phyloP scores from a whole-genome alignment of 2,888 invertebrate species.

The Blomia tropicalis region DNA sequence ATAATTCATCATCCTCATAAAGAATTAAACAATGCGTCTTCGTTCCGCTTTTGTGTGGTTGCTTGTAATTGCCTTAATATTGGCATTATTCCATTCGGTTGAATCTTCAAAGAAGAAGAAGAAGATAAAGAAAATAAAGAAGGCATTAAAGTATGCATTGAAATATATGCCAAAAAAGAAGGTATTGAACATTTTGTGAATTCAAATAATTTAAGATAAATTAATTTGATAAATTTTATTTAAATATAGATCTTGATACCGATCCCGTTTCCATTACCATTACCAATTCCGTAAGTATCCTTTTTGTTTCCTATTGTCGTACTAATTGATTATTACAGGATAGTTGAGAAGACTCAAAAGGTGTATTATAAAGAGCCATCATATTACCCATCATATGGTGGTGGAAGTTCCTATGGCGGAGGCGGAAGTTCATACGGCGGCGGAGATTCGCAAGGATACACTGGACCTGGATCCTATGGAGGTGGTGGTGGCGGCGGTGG shows the following conservation, averaged over 20 bases:
- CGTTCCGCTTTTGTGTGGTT: background rate
- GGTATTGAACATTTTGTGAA: no score
- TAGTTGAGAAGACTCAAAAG: background rate
- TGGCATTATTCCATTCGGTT: background rate
- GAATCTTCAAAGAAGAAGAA: background rate
- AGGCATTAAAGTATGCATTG: background rate
- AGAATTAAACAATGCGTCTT: conserved; percentile 15
- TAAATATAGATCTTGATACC: conserved; percentile 2
- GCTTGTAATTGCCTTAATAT: background rate
- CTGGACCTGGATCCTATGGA: background rate
- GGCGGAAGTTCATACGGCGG: background rate
- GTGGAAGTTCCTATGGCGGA: background rate
- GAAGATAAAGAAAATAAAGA: background rate
- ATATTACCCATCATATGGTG: background rate
- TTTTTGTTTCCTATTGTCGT: no score
- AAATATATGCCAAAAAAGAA: background rate
- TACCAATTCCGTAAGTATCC: background rate
- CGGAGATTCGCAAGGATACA: no score
- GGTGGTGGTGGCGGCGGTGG: conserved; percentile 1
- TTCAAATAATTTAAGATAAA: no score
- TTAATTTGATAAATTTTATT: no score
- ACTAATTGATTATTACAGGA: background rate
- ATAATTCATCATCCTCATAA: no score
- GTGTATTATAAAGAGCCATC: background rate
- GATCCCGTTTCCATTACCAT: background rate